Percentiles rank a stretch among this genome's conserved stretches.
Conservation (phyloP, 37 sponge, comb jelly and placozoan species). For the Chondrilla cf. caribensis region DNA sequence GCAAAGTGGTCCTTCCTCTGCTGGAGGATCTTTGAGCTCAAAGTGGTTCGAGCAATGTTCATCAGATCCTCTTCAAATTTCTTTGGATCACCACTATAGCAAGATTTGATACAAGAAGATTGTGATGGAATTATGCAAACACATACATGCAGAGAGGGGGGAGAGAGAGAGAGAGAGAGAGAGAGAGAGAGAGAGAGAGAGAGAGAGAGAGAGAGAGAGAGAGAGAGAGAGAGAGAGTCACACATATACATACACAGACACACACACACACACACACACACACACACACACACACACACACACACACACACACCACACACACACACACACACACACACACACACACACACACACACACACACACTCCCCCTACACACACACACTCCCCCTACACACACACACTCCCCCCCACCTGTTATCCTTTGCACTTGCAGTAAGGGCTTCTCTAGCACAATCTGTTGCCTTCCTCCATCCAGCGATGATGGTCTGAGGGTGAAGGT, state of each 20-base stretch:
- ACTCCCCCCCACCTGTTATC: conserved; percentile 61
- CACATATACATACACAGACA: too few relatives aligned
- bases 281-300: neutral
- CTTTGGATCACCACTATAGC: conserved; percentile 32
- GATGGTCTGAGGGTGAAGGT: conserved; percentile 97
- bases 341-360: neutral
- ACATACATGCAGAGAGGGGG: neutral
- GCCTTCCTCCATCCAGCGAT: conserved; percentile 92
- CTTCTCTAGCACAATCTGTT: conserved; percentile 64
- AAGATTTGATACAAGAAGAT: neutral
- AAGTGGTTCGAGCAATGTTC: conserved; percentile 95
- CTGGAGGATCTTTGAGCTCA: conserved; percentile 95
- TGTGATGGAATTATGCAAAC: neutral
- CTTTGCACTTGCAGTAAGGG: conserved; percentile 74
- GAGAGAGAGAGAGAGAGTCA: neutral
- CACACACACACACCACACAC: neutral
- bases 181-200: neutral
- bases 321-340: neutral
- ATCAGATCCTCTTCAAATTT: conserved; percentile 82
- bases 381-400: neutral
- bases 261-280: neutral
- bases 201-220: neutral
- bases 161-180: neutral
- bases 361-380: neutral
- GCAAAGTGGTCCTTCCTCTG: conserved; percentile 96